Evolutionary conservation across 2,888 invertebrate genomes (phyloP).

Genomic region (Pasiphila rectangulata): DNA sequence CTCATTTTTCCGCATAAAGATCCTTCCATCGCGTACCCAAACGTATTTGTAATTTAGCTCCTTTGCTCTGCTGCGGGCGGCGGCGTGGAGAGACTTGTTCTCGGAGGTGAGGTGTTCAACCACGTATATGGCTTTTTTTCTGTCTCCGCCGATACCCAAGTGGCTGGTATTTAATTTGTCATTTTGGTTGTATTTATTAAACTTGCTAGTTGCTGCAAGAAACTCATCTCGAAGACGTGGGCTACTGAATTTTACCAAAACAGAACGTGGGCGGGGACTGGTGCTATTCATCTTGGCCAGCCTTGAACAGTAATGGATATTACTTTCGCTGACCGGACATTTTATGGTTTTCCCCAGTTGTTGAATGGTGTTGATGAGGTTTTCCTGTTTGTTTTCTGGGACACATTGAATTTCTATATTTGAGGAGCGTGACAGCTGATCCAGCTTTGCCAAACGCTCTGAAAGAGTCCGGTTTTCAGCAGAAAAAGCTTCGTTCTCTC

Average conservation of each 20-base stretch:
- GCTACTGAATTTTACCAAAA: background rate
- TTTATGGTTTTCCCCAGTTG: conserved; percentile 18
- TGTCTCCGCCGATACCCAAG: background rate
- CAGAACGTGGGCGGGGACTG: background rate
- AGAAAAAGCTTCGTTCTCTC: background rate
- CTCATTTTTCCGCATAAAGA: background rate
- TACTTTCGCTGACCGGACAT: background rate
- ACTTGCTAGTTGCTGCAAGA: conserved; percentile 1
- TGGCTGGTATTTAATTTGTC: conserved; percentile 5
- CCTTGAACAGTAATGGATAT: background rate
- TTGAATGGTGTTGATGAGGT: conserved; percentile 9
- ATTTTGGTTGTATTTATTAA: background rate
- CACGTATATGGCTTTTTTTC: background rate
- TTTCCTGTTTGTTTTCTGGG: no score
- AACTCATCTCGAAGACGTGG: background rate
- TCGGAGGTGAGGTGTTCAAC: background rate
- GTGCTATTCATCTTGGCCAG: background rate
- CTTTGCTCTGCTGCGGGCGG: background rate
- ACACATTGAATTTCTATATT: conserved; percentile 23
- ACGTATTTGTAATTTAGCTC: background rate
- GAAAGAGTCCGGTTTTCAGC: background rate
- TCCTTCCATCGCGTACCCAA: background rate
- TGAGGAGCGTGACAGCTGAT: conserved; percentile 5
- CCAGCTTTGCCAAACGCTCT: background rate
- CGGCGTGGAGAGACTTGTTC: no score